Evolutionary conservation across 92 coral and sea anemone species (phyloP).

Genomic region (Zoanthus sociatus): DNA sequence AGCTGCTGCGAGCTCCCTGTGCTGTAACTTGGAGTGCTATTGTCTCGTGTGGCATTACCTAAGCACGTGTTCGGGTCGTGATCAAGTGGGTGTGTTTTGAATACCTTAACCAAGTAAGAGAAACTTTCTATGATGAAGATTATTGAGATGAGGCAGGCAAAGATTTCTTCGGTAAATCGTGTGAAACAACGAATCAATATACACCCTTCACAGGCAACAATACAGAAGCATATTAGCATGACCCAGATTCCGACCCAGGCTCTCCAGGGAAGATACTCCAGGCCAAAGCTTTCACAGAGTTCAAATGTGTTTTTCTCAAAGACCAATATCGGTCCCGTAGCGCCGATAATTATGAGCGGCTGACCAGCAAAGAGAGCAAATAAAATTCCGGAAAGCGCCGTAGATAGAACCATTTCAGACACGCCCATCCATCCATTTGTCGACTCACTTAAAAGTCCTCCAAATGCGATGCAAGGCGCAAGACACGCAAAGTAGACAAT

Average conservation of each 20-base stretch:
- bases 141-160: slow-evolving; percentile 91
- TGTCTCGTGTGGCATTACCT: slow-evolving; percentile 34
- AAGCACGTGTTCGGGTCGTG: slow-evolving; percentile 17
- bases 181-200: slow-evolving; percentile 93
- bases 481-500: slow-evolving; percentile 96
- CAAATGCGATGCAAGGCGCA: slow-evolving; percentile 96
- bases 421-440: slow-evolving; percentile 98
- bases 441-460: slow-evolving; percentile 90
- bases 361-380: slow-evolving; percentile 96
- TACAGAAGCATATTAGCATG: slow-evolving; percentile 90
- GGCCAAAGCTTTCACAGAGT: slow-evolving; percentile 68
- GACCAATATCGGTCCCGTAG: slow-evolving; percentile 94
- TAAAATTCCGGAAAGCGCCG: slow-evolving; percentile 85
- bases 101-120: slow-evolving; percentile 69
- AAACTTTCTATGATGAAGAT: slow-evolving; percentile 91
- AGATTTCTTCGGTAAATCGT: slow-evolving; percentile 97
- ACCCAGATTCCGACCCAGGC: slow-evolving; percentile 99
- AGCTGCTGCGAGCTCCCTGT: slow-evolving; percentile 39
- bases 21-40: background rate
- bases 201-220: slow-evolving; percentile 97
- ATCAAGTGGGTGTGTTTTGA: slow-evolving; percentile 52
- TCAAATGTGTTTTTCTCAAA: slow-evolving; percentile 89
- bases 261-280: slow-evolving; percentile 95
- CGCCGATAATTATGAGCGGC: slow-evolving; percentile 92
- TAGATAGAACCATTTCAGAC: slow-evolving; percentile 92